Conservation (phyloP, 2,888 invertebrate genomes). For the Rotaria sp. region DNA sequence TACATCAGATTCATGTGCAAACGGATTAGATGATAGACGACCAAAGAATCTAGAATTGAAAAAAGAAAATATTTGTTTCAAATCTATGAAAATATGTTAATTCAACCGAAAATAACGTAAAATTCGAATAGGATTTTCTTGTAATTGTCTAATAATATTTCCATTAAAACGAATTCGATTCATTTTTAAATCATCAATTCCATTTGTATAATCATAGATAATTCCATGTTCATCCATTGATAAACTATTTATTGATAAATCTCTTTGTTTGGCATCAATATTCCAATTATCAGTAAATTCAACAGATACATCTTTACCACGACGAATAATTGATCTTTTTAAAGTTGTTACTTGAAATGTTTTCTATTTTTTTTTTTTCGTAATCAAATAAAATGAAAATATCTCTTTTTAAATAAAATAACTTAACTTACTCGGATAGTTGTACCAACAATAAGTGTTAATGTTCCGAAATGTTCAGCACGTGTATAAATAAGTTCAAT, state of each 20-base stretch:
- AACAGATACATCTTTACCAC: not conserved
- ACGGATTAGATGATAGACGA: not conserved
- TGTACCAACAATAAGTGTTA: not conserved
- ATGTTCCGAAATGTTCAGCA: not conserved
- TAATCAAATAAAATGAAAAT: too few relatives aligned
- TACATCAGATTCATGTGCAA: not conserved
- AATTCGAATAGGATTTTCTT: not conserved
- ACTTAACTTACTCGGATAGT: not conserved
- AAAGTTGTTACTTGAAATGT: constrained; percentile 14
- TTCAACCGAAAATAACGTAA: not conserved
- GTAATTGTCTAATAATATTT: not conserved
- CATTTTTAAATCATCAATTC: not conserved
- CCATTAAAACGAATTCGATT: constrained; percentile 11
- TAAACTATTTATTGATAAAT: not conserved
- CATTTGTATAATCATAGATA: not conserved
- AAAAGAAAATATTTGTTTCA: not conserved
- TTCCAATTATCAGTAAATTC: not conserved
- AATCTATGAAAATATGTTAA: not conserved
- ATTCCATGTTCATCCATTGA: not conserved
- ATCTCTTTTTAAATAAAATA: not conserved
- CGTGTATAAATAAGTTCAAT: not conserved
- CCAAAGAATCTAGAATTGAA: not conserved
- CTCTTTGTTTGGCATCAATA: not conserved
- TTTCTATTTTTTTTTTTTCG: not conserved
- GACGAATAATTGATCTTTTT: not conserved